Evolutionary conservation across 2,797 vertebrate species (phyloP), one percentile per base, ranked within the genome.

Genomic region (Holocentrus rufus): DNA sequence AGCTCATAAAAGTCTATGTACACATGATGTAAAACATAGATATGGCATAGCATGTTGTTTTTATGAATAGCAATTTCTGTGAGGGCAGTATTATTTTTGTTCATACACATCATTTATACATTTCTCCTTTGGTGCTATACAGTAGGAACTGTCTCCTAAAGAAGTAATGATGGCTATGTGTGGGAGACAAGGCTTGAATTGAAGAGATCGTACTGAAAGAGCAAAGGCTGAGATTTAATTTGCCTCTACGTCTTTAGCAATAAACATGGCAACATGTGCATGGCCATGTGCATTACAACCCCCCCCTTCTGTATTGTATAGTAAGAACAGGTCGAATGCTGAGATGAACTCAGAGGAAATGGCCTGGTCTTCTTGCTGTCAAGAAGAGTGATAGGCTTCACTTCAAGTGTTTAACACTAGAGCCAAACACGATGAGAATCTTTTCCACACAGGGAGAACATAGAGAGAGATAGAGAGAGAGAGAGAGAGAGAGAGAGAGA

Each of bases 361-460:
- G 46, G 64, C 11, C 64, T 22, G 6, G 25, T 64, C 8, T 23
- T 31, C 55, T 77, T 52, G 15, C 22, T 64, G 63, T 53, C 65
- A 42, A 23, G 30, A 53, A 74, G 73, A 74, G 53, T 66, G 63
- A 85, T 75, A 20, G 57, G 56, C 42, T 80, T 73, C 60, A 25
- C 63, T 61, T 74, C 10, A 63, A 64, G 60, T 62, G 39, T 76
- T 69, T 65, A 77, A 67, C 30, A 49, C 34, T 67, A 61, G 47
- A 61, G 47, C 74, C 69, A 74, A 57, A 70, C 4, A 22, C 53
- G 15, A 83, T 78, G 50, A 69, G 20, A 65, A n/a, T 50, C 15
- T 70, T 63, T 60, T 58, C 77, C 72, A 70, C 23, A 62, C 42
- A 54, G 20, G 27, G 31, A 55, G 20, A 69, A 61, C n/a, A n/a